Percentiles rank a stretch among this genome's conserved stretches.
Evolutionary conservation across 2,797 vertebrate species (phyloP).

Genomic region (Alauda arvensis): DNA sequence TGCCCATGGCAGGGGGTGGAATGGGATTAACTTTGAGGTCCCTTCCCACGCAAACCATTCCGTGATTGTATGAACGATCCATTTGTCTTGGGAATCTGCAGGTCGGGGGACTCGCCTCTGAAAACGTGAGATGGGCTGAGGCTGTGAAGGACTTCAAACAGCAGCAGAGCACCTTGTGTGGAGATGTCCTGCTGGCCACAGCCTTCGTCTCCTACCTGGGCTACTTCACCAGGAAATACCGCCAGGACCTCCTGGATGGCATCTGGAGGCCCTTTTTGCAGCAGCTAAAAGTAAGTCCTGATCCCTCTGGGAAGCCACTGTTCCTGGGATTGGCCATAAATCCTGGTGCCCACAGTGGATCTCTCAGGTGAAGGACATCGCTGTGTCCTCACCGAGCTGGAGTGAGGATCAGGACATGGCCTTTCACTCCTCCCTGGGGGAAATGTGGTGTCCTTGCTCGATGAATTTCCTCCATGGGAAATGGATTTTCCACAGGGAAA

Average conservation of each 20-base stretch:
- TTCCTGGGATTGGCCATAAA: not conserved
- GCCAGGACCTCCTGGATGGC: slow-evolving; percentile 84
- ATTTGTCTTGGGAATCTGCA: slow-evolving; percentile 45
- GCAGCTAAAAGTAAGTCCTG: slow-evolving; percentile 78
- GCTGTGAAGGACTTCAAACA: slow-evolving; percentile 79
- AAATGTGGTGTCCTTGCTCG: not conserved
- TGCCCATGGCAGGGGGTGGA: not conserved
- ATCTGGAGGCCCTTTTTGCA: slow-evolving; percentile 87
- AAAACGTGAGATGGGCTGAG: slow-evolving; percentile 92
- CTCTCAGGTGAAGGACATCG: not conserved
- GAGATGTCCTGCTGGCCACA: slow-evolving; percentile 86
- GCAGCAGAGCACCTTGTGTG: slow-evolving; percentile 87
- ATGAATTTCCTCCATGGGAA: fast-evolving
- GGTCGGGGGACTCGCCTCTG: slow-evolving; percentile 89
- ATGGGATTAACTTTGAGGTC: not conserved
- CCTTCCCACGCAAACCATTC: not conserved
- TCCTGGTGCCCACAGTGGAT: not conserved
- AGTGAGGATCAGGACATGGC: fast-evolving
- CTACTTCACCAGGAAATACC: slow-evolving; percentile 90
- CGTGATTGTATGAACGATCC: not conserved
- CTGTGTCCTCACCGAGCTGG: not conserved
- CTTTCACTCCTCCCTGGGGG: not conserved
- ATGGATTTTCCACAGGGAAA: not conserved
- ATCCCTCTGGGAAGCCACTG: not conserved
- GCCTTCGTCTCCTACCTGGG: slow-evolving; percentile 94